These are phyloP conservation scores for Lithosia quadra DNA, from an alignment of 2,888 invertebrate species.

Conservation along the genomic window DNA sequence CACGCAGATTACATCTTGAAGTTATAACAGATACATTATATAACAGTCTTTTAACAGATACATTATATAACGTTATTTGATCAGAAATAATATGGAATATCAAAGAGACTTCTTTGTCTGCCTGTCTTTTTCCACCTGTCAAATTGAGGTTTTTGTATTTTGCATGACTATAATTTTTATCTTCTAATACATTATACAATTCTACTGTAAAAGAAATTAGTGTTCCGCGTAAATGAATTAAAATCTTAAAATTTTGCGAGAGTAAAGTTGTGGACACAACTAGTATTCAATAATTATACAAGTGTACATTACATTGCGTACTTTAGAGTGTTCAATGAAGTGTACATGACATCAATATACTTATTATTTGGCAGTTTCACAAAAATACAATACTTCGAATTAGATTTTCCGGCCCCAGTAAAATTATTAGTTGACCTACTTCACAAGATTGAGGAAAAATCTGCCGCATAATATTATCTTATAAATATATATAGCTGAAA, in stretches of 20 bases:
- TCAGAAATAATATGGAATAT: not conserved
- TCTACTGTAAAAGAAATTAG: too few relatives aligned
- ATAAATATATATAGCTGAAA: conserved; percentile 21
- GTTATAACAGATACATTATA: not conserved
- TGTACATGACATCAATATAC: conserved; percentile 21
- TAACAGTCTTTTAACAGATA: too few relatives aligned
- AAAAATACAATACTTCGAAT: conserved; percentile 37
- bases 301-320: too few relatives aligned
- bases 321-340: too few relatives aligned
- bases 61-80: not conserved
- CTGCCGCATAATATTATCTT: conserved; percentile 28
- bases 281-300: too few relatives aligned
- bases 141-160: too few relatives aligned
- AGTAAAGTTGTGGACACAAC: too few relatives aligned
- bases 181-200: too few relatives aligned
- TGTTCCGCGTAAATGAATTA: too few relatives aligned
- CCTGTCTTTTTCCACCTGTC: too few relatives aligned
- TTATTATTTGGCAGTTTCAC: conserved; percentile 39
- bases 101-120: not conserved
- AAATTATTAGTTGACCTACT: conserved; percentile 50
- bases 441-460: conserved; percentile 45
- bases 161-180: too few relatives aligned
- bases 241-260: too few relatives aligned
- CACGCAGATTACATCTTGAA: not conserved
- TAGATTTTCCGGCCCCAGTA: conserved; percentile 36